phyloP scores from a whole-genome alignment of 64 coral and sea anemone genomes.

The Anthopleura sola region DNA sequence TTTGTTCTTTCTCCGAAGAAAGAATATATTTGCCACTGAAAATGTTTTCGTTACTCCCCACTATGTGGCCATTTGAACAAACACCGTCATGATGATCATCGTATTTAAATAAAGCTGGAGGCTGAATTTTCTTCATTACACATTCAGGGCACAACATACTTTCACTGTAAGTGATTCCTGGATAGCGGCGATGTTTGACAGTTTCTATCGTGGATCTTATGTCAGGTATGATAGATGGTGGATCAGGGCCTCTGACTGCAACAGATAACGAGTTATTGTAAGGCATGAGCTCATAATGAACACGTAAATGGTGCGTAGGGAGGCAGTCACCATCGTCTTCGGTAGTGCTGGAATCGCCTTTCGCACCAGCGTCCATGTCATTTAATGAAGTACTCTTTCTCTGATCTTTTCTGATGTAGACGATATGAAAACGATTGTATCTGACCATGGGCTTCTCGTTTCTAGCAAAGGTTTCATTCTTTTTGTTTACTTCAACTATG shows the following conservation, averaged over 20 bases:
- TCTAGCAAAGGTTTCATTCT: neutral
- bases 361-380: neutral
- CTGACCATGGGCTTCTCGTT: conserved; percentile 29
- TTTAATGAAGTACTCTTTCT: neutral
- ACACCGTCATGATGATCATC: neutral
- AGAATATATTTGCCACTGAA: conserved; percentile 16
- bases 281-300: conserved; percentile 55
- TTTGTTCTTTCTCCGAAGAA: neutral
- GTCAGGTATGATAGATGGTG: conserved; percentile 65
- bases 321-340: neutral
- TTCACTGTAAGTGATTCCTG: conserved; percentile 50
- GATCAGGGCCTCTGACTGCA: conserved; percentile 37
- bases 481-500: conserved; percentile 34
- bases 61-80: conserved; percentile 49
- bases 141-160: conserved; percentile 52
- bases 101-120: conserved; percentile 27
- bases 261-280: conserved; percentile 53
- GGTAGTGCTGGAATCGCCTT: too few relatives aligned
- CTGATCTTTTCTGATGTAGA: conserved; percentile 26
- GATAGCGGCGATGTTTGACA: conserved; percentile 51
- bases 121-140: conserved; percentile 25
- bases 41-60: conserved; percentile 32
- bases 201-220: conserved; percentile 46
- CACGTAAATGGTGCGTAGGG: conserved; percentile 5
- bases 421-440: conserved; percentile 71